Evolutionary conservation across 1,140 invertebrate species (phyloP), one percentile per base, ranked within the genome.

Genomic region (Callitettix versicolor): DNA sequence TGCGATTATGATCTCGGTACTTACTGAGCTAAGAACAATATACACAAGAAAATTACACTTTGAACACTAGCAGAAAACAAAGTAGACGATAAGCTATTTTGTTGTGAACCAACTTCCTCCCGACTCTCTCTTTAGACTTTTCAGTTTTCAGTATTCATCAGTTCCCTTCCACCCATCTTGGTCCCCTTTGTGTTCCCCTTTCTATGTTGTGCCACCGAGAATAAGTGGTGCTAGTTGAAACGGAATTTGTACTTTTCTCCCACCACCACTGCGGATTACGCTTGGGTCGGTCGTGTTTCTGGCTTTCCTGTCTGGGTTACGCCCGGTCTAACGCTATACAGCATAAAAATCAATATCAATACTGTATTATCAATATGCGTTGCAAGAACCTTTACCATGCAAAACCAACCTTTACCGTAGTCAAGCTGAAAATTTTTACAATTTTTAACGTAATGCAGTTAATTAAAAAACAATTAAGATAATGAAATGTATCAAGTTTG

Each of bases 81-180:
- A 58, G 56, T 58, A 56, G 56, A 62, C 50, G 59, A 59, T 75
- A 73, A 74, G 72, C 73, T 72, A 73, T 74, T 75, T 75, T 75
- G 70, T 75, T 74, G 70, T 73, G 72, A 67, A 73, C 69, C 71
- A 70, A 71, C 70, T 74, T 70, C 69, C 71, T 71, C 65, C 54
- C 57, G 38, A 49, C 55, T 63, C 61, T 63, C 60, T 63, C 61
- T 60, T 60, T 60, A 55, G 62, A 60, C 62, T 60, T 62, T 63
- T 60, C 59, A 62, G 48, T 51, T 44, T 60, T 58, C 60, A 52
- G 54, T 47, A 55, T 20, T 57, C 56, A 55, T 55, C 57, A 17
- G 41, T 55, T 58, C 56, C 52, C 66, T 69, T 70, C 67, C 67
- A 62, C 49, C 49, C 42, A 46, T 55, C 54, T 26, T 24, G 15